A percentile compares a stretch with the other conserved stretches of the same genome.
phyloP scores from a whole-genome alignment of 2,113 vertebrate species.

The Ramphastos sulfuratus region DNA sequence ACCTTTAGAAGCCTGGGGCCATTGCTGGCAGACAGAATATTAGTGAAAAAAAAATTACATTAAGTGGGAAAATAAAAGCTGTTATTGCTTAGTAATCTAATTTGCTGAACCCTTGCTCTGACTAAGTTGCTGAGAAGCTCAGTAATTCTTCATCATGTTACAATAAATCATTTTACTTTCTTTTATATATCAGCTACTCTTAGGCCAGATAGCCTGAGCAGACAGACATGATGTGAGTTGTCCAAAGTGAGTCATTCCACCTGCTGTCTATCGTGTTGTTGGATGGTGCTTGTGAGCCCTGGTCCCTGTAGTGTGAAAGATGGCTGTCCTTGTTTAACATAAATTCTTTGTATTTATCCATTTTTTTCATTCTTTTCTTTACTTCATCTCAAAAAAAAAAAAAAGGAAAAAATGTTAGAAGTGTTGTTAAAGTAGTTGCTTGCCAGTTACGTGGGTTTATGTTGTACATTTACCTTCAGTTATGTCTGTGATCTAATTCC shows the following conservation, averaged over 20 bases:
- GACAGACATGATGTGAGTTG: slow-evolving; percentile 99
- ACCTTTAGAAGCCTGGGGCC: slow-evolving; percentile 85
- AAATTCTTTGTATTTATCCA: slow-evolving; percentile 85
- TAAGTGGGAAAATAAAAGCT: slow-evolving; percentile 79
- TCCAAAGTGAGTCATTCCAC: slow-evolving; percentile 98
- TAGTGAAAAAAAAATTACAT: slow-evolving; percentile 67
- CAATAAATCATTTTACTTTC: slow-evolving; percentile 99
- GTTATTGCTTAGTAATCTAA: slow-evolving; percentile 88
- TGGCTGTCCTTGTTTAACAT: slow-evolving; percentile 92
- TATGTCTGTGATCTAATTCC: slow-evolving; percentile 81
- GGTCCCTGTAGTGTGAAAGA: slow-evolving; percentile 89
- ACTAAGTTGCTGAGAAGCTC: slow-evolving; percentile 92
- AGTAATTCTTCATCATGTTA: slow-evolving; percentile 97
- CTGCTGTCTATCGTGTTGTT: slow-evolving; percentile 93
- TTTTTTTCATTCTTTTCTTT: slow-evolving; percentile 85
- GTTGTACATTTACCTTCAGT: slow-evolving; percentile 88
- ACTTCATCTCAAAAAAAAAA: slow-evolving; percentile 80
- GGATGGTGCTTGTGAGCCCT: slow-evolving; percentile 90
- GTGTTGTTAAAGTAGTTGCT: slow-evolving; percentile 86
- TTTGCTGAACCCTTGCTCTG: slow-evolving; percentile 99
- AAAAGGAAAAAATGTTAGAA: slow-evolving; percentile 84
- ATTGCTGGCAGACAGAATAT: slow-evolving; percentile 75
- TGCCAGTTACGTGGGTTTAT: slow-evolving; percentile 90
- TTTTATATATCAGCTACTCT: slow-evolving; percentile 99
- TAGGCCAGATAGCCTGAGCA: slow-evolving; percentile 99